Evolutionary conservation across 2,797 vertebrate species (phyloP).

Genomic region (Melanogrammus aeglefinus): DNA sequence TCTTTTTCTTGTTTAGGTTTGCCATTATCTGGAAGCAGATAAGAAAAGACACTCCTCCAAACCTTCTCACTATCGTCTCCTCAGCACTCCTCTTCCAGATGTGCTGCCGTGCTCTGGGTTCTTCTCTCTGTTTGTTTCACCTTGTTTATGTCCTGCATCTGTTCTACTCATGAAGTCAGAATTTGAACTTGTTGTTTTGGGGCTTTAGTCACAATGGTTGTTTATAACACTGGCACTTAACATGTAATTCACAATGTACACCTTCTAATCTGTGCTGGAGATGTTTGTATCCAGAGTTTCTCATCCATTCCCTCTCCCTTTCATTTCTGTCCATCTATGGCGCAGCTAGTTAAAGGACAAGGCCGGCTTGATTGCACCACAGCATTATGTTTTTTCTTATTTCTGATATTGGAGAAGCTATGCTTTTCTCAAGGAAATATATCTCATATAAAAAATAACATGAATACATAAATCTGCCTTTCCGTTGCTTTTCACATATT

Average conservation of each 20-base stretch:
- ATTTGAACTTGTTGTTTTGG: too few relatives aligned
- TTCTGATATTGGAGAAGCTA: neutral
- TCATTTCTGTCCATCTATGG: neutral
- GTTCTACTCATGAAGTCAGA: neutral
- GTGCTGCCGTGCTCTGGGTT: neutral
- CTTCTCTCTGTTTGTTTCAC: neutral
- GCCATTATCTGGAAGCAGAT: conserved; percentile 42
- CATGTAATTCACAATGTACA: neutral
- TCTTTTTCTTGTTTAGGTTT: conserved; percentile 57
- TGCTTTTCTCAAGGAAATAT: neutral
- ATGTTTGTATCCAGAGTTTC: neutral
- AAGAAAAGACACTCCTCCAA: conserved; percentile 31
- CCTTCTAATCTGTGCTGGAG: neutral
- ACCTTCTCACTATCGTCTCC: conserved; percentile 29
- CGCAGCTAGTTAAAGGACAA: neutral
- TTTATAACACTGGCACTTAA: neutral
- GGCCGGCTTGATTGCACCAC: neutral
- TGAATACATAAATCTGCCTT: too few relatives aligned
- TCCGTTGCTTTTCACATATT: too few relatives aligned
- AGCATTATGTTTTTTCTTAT: neutral
- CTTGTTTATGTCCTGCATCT: neutral
- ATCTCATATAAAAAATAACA: neutral
- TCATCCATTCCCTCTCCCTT: neutral
- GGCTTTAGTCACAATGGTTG: neutral
- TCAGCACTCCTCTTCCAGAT: neutral